A percentile compares a stretch with the other conserved stretches of the same genome.
Conservation (phyloP, 2,888 invertebrate genomes). For the Sympetrum striolatum region DNA sequence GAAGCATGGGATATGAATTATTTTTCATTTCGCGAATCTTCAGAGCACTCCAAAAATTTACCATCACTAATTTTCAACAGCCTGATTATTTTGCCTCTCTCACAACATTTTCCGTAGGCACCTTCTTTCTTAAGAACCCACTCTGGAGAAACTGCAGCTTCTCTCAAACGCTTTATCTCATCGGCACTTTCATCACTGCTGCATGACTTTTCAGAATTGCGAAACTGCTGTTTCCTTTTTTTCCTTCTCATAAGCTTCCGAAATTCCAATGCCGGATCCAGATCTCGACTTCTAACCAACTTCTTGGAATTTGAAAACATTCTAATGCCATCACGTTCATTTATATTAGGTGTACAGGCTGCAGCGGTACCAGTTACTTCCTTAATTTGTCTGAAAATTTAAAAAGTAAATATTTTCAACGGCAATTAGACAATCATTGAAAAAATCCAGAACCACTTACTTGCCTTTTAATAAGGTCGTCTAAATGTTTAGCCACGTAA, state of each 20-base stretch:
- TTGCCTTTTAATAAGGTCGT: neutral
- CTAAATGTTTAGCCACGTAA: neutral
- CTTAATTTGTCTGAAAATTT: neutral
- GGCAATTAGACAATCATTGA: neutral
- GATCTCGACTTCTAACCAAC: neutral
- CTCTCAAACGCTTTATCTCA: neutral
- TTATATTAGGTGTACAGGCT: neutral
- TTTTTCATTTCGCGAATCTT: too few relatives aligned
- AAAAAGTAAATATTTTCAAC: neutral
- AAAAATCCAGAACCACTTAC: neutral
- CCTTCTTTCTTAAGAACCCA: constrained; percentile 44
- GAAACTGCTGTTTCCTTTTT: neutral
- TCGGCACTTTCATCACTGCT: neutral
- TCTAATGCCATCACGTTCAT: neutral
- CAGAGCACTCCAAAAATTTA: neutral
- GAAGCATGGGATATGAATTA: too few relatives aligned
- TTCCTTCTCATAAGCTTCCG: neutral
- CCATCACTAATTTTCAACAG: neutral
- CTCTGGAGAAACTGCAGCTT: constrained; percentile 44
- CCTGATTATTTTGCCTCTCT: neutral
- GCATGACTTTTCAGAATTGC: neutral
- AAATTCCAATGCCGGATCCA: neutral
- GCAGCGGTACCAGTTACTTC: neutral
- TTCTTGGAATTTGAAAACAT: neutral
- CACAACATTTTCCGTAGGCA: constrained; percentile 35